Base-by-base conservation (phyloP, 2,113 vertebrate genomes). In the Melospiza georgiana region DNA sequence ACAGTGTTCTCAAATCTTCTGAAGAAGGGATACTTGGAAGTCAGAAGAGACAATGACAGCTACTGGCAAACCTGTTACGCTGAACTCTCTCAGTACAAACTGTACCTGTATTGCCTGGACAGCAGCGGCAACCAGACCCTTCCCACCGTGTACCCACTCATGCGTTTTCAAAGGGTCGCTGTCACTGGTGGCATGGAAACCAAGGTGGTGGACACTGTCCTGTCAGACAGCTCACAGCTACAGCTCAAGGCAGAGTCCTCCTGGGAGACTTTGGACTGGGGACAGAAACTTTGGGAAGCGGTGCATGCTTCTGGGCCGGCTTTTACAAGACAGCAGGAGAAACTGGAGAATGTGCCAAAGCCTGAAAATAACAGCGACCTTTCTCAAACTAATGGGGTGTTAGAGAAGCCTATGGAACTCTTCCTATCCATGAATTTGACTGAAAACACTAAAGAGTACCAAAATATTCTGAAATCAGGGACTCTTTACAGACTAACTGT, bases 251-350 rank as follows among this genome's bases (percentile, higher is more conserved):
- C 98, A 0, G 95, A 98, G 90, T 99, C 97, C 46, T 98, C 99
- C 0, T 98, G 99, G 99, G 99, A 99, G 89, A 99, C 99, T 67
- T 90, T 98, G 96, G 98, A 99, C 90, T 99, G 99, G 99, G 98
- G 98, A 9, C 97, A 98, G 91, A 97, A 99, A 62, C 98, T 99
- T n/a, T 99, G 98, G 99, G 98, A 99, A 92, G 98, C 94, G 0
- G 98, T 98, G 37, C 98, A 98, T 46, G 97, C 98, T 3, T 93
- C 98, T 7, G 77, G 93, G 52, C 97, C 98, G 62, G 92, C 97
- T 75, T 97, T 96, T 37, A 28, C 96, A 14, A 96, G 78, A 28
- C 96, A 93, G 55, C 89, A 97, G 84, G 96, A 97, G 30, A 96
- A 97, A 67, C 75, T 97, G 93, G 96, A 96, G 52, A 95, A 95